A percentile compares a stretch with the other conserved stretches of the same genome.
phyloP scores from a whole-genome alignment of 1,140 invertebrate species.

The Odontomachus brunneus region DNA sequence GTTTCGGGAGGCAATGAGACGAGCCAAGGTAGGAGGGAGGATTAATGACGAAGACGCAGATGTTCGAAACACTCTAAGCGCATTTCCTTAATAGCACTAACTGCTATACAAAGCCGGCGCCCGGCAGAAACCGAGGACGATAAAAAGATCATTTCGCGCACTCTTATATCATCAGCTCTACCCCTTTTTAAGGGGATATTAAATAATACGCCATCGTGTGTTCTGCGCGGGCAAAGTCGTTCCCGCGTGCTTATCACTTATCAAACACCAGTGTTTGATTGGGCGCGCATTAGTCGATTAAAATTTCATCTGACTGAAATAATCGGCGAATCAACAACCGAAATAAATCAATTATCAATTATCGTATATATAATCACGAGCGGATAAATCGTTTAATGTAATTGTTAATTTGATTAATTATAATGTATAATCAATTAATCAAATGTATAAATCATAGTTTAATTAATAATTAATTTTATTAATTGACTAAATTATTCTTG shows the following conservation, averaged over 20 bases:
- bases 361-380: too few relatives aligned
- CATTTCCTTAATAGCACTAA: slow-evolving; percentile 60
- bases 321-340: too few relatives aligned
- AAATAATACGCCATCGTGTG: slow-evolving; percentile 11
- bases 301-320: too few relatives aligned
- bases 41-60: slow-evolving; percentile 60
- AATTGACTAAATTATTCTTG: too few relatives aligned
- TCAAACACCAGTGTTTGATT: too few relatives aligned
- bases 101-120: slow-evolving; percentile 47
- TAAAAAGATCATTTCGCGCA: slow-evolving; percentile 43
- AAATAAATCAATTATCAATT: too few relatives aligned
- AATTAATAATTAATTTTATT: too few relatives aligned
- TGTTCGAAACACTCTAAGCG: slow-evolving; percentile 59
- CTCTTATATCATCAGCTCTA: neutral
- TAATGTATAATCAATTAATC: too few relatives aligned
- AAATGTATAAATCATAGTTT: too few relatives aligned
- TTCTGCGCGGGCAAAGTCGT: neutral
- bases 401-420: too few relatives aligned
- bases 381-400: too few relatives aligned
- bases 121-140: slow-evolving; percentile 23
- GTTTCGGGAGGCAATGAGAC: slow-evolving; percentile 57
- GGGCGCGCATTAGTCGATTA: too few relatives aligned
- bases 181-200: slow-evolving; percentile 28
- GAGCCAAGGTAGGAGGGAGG: slow-evolving; percentile 41
- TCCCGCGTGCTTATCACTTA: neutral